These are phyloP conservation scores for Scaptomyza caliginosa DNA, from an alignment of 2,888 invertebrate species.

Conservation along the genomic window DNA sequence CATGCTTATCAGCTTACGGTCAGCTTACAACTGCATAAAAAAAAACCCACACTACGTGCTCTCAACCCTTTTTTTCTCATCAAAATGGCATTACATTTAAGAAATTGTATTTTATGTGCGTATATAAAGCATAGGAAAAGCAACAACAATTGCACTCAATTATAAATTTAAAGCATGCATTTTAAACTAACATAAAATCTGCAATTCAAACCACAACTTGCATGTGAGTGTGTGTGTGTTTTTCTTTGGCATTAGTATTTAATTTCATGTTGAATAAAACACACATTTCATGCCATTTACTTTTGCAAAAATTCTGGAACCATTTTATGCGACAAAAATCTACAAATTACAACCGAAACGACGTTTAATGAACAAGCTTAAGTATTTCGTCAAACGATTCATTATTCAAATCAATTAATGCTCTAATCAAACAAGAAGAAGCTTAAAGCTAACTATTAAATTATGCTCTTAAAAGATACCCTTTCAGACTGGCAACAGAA, in stretches of 20 bases:
- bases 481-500: background rate
- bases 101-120: background rate
- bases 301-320: background rate
- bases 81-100: background rate
- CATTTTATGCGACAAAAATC: background rate
- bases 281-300: background rate
- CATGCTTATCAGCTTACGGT: constrained; percentile 26
- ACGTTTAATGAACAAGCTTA: background rate
- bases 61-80: background rate
- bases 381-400: background rate
- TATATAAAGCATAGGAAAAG: background rate
- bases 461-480: background rate
- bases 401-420: background rate
- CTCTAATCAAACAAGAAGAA: background rate
- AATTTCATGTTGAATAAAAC: background rate
- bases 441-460: background rate
- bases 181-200: background rate
- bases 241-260: background rate
- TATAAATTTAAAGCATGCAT: background rate
- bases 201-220: background rate
- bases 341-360: background rate
- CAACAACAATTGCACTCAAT: background rate
- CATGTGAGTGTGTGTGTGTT: background rate
- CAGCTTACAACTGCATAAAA: background rate
- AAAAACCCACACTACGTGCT: background rate